Evolutionary conservation across 2,888 invertebrate species (phyloP), one percentile per base, ranked within the genome.

Genomic region (Andrena chrysosceles): DNA sequence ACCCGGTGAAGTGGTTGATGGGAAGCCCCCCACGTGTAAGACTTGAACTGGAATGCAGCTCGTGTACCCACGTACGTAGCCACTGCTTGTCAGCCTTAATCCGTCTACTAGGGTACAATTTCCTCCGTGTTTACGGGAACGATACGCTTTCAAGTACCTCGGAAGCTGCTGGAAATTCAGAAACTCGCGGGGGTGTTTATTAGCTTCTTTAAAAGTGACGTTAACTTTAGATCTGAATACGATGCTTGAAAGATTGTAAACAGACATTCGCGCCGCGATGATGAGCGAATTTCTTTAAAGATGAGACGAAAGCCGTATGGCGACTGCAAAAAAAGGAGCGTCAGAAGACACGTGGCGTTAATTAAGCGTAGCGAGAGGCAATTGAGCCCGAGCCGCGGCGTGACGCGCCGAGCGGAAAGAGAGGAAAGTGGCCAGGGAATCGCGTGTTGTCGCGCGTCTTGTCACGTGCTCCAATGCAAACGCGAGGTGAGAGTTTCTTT

Each of bases 71-170:
- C 35, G 74, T 52, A 54, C 67, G 59, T 63, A 80, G 75, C 31
- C 64, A 56, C 3, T 23, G 66, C 72, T 84, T 75, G 84, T 79
- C 77, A 81, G 66, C 77, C 73, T 71, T 86, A 86, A 86, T 87
- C 88, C 78, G 66, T 54, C 60, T 83, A 83, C 31, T 64, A 59
- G 78, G 67, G 48, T 74, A 29, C 66, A 66, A 78, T 71, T 81
- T 72, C 64, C 52, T 33, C 81, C n/a, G 67, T 68, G 56, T 66
- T 71, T 63, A 26, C 49, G 33, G 48, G 20, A 26, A 71, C 33
- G 70, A 67, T 71, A 64, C 31, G 20, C 20, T 42, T 10, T 7
- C 52, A 0, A 49, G 64, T 42, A 7, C 20, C 10, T 16, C 2
- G 23, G 42, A 42, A 42, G 26, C 20, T 31, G 1, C 13, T 6